Evolutionary conservation across 2,113 vertebrate genomes (phyloP), one percentile per base, ranked within the genome.

Genomic region (Oreocharis arfaki): DNA sequence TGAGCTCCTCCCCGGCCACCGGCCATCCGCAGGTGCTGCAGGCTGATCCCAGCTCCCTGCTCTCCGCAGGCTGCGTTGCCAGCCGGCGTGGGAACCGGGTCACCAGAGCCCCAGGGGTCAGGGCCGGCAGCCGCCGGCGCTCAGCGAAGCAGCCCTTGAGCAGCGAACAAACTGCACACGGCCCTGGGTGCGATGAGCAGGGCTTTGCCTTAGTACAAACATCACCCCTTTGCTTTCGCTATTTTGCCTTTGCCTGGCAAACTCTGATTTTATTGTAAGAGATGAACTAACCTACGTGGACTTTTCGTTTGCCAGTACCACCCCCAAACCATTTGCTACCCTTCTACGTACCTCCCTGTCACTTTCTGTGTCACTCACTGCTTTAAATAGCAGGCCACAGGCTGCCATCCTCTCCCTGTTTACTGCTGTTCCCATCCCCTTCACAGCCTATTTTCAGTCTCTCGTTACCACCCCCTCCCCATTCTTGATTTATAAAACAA

Each of bases 81-180:
- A 11, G 69, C 55, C 26, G 1, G 7, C 14, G 9, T 18, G 83
- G 55, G 79, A 84, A 53, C 32, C 37, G 3, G 76, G 37, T 24
- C 59, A 73, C 27, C 42, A 2, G 28, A 49, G 68, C 57, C 39
- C 18, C 2, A 3, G 3, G 1, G 84, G 39, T 20, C 65, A 47
- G 63, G 24, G 46, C 20, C 8, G 4, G 63, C 23, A 3, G 61
- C 52, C 44, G 2, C 20, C 1, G 21, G 28, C 5, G 3, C 63
- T n/a, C 56, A 4, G 65, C 4, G 0, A 2, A 24, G 33, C 56
- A 16, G 30, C 52, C 53, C 52, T 16, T 2, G 3, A 41, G 46
- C 79, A 65, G 39, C 13, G 13, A 42, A 41, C 26, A 13, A 13
- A 17, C 42, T 1, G 24, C 63, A 10, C 3, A 8, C 52, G 10